A percentile compares a stretch with the other conserved stretches of the same genome.
phyloP scores from a whole-genome alignment of 2,113 vertebrate genomes.

The Oceanodroma tethys region DNA sequence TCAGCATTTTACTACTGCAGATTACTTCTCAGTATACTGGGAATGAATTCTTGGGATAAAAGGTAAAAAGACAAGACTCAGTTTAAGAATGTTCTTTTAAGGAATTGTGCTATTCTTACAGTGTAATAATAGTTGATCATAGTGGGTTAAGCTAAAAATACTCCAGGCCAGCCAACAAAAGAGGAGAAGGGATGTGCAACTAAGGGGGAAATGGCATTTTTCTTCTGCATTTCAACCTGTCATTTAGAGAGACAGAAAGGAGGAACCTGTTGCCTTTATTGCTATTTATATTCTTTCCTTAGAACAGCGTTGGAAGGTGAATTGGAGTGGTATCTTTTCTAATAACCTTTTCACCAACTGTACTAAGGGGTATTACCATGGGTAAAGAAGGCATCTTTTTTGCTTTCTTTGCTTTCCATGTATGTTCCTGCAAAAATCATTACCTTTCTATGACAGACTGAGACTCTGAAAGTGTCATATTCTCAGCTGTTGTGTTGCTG shows the following conservation, averaged over 20 bases:
- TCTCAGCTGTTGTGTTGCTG: background rate
- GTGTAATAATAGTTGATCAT: background rate
- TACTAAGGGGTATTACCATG: background rate
- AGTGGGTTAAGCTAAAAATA: background rate
- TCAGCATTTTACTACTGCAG: conserved; percentile 98
- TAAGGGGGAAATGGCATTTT: background rate
- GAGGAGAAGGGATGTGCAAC: background rate
- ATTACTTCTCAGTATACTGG: conserved; percentile 95
- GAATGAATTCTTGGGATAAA: conserved; percentile 99
- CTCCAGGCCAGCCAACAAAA: background rate
- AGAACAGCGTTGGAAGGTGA: background rate
- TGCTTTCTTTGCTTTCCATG: background rate
- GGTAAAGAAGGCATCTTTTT: background rate
- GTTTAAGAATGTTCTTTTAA: background rate
- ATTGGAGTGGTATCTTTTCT: background rate
- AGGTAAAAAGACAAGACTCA: conserved; percentile 77
- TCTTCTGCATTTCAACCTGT: background rate
- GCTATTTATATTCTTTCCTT: background rate
- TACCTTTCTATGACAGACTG: background rate
- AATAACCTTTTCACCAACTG: background rate
- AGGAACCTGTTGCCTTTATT: background rate
- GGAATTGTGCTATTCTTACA: background rate
- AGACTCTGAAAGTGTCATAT: background rate
- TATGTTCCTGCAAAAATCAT: background rate
- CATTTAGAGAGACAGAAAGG: background rate